A percentile compares a stretch with the other conserved stretches of the same genome.
These are phyloP conservation scores for Bos javanicus DNA, from an alignment of 2,113 vertebrate genomes.

Conservation along the genomic window DNA sequence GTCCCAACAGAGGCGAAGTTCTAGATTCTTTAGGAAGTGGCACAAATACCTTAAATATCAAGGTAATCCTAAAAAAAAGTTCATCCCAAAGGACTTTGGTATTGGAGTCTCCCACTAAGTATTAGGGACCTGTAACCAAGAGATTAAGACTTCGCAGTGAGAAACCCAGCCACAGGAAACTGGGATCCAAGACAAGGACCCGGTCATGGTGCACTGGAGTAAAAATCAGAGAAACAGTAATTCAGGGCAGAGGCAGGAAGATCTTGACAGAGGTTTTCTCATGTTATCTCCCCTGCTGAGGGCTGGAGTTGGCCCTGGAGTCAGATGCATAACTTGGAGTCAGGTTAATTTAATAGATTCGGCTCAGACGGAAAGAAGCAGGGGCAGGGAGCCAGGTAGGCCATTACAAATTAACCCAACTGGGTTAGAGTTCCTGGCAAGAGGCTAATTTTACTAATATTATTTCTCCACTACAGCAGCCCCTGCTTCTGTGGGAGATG, in stretches of 20 bases:
- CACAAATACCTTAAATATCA: not conserved
- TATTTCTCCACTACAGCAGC: not conserved
- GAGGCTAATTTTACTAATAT: constrained; percentile 21
- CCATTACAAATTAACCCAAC: constrained; percentile 27
- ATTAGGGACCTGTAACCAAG: not conserved
- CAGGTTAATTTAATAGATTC: constrained; percentile 29
- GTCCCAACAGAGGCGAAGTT: not conserved
- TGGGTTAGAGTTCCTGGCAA: constrained; percentile 28
- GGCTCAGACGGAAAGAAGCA: not conserved
- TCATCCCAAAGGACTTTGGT: not conserved
- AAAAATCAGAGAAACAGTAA: not conserved
- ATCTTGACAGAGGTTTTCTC: constrained; percentile 15
- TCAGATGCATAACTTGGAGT: not conserved
- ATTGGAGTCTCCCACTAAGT: not conserved
- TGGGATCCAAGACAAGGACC: not conserved
- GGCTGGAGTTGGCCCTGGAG: not conserved
- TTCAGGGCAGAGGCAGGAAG: not conserved
- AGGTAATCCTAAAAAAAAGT: not conserved
- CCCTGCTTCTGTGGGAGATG: not conserved
- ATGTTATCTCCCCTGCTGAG: not conserved
- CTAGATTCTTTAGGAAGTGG: not conserved
- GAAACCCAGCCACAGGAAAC: not conserved
- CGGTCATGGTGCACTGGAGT: not conserved
- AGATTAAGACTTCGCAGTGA: not conserved
- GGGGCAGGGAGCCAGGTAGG: not conserved